Evolutionary conservation across 2,113 vertebrate species (phyloP).

Genomic region (Anoplopoma fimbria): DNA sequence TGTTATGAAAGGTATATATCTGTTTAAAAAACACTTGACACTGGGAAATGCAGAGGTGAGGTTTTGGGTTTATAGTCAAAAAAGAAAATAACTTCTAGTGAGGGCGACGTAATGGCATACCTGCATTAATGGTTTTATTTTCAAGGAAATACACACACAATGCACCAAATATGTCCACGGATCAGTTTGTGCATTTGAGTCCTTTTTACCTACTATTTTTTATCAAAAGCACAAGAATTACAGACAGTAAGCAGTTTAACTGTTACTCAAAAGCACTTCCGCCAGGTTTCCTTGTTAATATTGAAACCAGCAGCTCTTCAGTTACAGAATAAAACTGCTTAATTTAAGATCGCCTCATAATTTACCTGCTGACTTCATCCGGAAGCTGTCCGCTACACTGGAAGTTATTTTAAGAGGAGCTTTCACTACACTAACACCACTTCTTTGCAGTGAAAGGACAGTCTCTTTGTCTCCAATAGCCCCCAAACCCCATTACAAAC

Average conservation of each 20-base stretch:
- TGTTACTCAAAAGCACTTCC: background rate
- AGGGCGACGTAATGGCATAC: conserved; percentile 1
- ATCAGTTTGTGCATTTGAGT: background rate
- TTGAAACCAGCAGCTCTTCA: conserved; percentile 3
- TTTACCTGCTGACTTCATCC: conserved; percentile 50
- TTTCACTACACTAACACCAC: conserved; percentile 56
- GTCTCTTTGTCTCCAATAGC: conserved; percentile 57
- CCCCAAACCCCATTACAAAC: conserved; percentile 61
- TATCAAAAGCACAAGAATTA: background rate
- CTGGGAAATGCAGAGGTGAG: background rate
- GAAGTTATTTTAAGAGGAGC: conserved; percentile 55
- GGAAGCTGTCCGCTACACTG: conserved; percentile 21
- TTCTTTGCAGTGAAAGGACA: conserved; percentile 53
- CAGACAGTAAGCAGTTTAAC: background rate
- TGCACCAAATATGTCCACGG: background rate
- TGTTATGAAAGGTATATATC: background rate
- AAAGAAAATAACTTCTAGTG: conserved; percentile 1
- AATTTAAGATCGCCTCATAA: background rate
- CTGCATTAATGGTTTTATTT: background rate
- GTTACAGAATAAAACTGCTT: background rate
- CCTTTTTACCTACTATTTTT: background rate
- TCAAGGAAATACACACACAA: background rate
- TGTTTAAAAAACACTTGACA: conserved; percentile 11
- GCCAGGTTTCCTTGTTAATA: background rate
- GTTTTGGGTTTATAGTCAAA: conserved; percentile 7